A percentile compares a stretch with the other conserved stretches of the same genome.
Evolutionary conservation across 1,140 invertebrate species (phyloP).

Genomic region (Phymorhynchus buccinoides): DNA sequence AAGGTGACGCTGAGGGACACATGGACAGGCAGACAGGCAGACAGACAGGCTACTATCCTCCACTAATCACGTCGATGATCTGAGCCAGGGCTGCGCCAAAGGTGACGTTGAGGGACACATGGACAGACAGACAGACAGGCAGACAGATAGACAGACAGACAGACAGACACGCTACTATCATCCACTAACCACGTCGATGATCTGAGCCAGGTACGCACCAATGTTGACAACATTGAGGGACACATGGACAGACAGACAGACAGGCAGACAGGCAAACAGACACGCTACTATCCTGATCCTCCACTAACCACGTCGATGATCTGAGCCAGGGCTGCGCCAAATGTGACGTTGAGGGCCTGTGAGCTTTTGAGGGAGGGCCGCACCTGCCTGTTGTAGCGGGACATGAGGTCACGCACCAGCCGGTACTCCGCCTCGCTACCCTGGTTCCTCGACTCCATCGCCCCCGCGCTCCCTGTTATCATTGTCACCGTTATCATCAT

Average conservation of each 20-base stretch:
- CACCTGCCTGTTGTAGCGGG: slow-evolving; percentile 96
- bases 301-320: slow-evolving; percentile 97
- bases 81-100: too few species aligned
- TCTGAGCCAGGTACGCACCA: slow-evolving; percentile 98
- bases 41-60: too few species aligned
- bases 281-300: slow-evolving; percentile 65
- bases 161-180: neutral
- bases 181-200: slow-evolving; percentile 92
- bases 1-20: slow-evolving; percentile 96
- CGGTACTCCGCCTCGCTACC: slow-evolving; percentile 86
- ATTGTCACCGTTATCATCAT: too few species aligned
- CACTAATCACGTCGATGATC: too few species aligned
- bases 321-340: slow-evolving; percentile 98
- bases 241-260: neutral
- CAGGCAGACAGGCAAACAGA: neutral
- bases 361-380: slow-evolving; percentile 96
- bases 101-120: too few species aligned
- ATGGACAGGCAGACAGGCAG: too few species aligned
- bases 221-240: slow-evolving; percentile 86
- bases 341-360: slow-evolving; percentile 94
- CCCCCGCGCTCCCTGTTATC: neutral
- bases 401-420: slow-evolving; percentile 93
- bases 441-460: neutral
- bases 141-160: neutral
- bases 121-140: neutral